Evolutionary conservation across 2,797 vertebrate species (phyloP).

Genomic region (Pteropus rufus): DNA sequence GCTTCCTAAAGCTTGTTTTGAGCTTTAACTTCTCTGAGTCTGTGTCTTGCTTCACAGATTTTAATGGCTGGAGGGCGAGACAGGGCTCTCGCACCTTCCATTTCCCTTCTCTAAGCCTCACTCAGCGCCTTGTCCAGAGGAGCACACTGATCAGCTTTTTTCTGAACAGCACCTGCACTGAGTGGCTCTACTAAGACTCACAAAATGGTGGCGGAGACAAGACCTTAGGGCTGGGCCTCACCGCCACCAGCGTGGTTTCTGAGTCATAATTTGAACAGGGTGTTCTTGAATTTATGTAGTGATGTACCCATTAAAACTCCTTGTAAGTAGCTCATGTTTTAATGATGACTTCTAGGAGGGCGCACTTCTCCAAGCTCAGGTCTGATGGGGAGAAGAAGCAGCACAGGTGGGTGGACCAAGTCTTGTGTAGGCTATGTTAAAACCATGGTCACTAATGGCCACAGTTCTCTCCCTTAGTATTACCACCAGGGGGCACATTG

Average conservation of each 20-base stretch:
- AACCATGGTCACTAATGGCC: accelerated
- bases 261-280: neutral
- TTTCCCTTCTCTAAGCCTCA: neutral
- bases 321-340: neutral
- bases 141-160: neutral
- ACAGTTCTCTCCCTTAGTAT: neutral
- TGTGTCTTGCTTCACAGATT: neutral
- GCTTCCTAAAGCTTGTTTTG: neutral
- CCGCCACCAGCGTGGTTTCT: neutral
- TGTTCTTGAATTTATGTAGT: neutral
- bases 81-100: neutral
- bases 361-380: neutral
- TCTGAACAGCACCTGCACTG: neutral
- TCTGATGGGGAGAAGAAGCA: neutral
- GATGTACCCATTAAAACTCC: neutral
- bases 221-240: neutral
- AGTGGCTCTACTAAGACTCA: neutral
- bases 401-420: neutral
- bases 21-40: neutral
- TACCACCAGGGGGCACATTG: neutral
- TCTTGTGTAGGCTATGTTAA: neutral
- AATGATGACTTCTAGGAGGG: neutral
- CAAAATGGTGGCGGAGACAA: neutral
- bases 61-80: neutral
- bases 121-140: neutral